phyloP scores from a whole-genome alignment of 30 jellyfish, hydroid and myxozoan genomes.

The Hydra vulgaris region DNA sequence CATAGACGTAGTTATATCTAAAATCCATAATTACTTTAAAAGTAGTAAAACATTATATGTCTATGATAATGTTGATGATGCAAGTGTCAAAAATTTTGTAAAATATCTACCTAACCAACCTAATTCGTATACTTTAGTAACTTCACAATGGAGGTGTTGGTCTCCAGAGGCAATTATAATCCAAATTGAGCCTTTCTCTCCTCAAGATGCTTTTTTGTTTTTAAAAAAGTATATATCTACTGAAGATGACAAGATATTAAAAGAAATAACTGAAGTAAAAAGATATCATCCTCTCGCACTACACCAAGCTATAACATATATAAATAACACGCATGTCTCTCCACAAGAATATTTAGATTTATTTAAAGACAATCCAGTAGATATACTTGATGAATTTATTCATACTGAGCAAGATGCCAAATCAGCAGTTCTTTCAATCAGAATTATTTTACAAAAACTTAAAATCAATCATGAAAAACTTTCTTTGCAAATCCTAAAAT shows the following conservation, averaged over 20 bases:
- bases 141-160: not conserved
- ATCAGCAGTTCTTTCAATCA: not conserved
- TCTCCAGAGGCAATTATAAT: not conserved
- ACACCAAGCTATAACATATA: not conserved
- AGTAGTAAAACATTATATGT: not conserved
- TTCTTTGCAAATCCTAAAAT: not conserved
- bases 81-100: not conserved
- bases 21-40: not conserved
- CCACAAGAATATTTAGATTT: not conserved
- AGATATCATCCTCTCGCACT: not conserved
- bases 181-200: not conserved
- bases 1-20: not conserved
- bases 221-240: not conserved
- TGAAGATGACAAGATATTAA: not conserved
- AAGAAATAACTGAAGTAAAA: not conserved
- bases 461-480: not conserved
- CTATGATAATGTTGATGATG: not conserved
- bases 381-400: not conserved
- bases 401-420: not conserved
- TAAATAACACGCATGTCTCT: not conserved
- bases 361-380: not conserved
- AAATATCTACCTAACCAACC: not conserved
- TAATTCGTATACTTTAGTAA: not conserved
- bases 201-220: not conserved
- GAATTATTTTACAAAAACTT: not conserved